These are phyloP conservation scores for Chanos chanos DNA, from an alignment of 2,797 vertebrate genomes.

Conservation along the genomic window DNA sequence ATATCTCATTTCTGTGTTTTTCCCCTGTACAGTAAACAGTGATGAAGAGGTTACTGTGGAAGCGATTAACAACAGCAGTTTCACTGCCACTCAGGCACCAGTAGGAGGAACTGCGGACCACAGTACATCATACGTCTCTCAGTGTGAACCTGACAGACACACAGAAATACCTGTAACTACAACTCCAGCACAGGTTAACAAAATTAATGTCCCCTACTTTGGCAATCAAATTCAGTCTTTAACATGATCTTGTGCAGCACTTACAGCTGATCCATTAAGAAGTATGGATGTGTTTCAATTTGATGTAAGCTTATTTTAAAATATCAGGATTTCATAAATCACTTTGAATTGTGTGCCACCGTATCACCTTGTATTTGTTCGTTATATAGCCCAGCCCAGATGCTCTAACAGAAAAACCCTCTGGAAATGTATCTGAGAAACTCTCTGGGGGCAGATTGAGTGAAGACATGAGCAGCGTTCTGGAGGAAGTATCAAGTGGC, in stretches of 20 bases:
- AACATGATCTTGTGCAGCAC: too few relatives aligned
- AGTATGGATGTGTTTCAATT: too few relatives aligned
- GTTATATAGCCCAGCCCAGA: neutral
- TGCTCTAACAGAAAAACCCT: neutral
- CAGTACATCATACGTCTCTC: neutral
- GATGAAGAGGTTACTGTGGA: neutral
- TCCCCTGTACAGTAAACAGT: constrained; percentile 3
- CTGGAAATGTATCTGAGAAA: neutral
- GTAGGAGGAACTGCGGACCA: constrained; percentile 19
- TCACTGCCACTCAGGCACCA: constrained; percentile 12
- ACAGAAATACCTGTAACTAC: too few relatives aligned
- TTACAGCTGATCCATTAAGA: too few relatives aligned
- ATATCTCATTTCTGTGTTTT: neutral
- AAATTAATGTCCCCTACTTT: too few relatives aligned
- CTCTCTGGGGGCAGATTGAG: neutral
- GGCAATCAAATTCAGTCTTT: too few relatives aligned
- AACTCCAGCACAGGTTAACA: too few relatives aligned
- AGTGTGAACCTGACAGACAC: neutral
- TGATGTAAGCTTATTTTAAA: too few relatives aligned
- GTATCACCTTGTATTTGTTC: too few relatives aligned
- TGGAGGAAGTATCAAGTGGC: neutral
- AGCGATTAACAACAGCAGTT: neutral
- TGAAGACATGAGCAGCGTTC: neutral
- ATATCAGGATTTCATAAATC: neutral
- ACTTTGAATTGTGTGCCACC: neutral